phyloP scores from a whole-genome alignment of 2,888 invertebrate genomes.

The Exocentrus adspersus region DNA sequence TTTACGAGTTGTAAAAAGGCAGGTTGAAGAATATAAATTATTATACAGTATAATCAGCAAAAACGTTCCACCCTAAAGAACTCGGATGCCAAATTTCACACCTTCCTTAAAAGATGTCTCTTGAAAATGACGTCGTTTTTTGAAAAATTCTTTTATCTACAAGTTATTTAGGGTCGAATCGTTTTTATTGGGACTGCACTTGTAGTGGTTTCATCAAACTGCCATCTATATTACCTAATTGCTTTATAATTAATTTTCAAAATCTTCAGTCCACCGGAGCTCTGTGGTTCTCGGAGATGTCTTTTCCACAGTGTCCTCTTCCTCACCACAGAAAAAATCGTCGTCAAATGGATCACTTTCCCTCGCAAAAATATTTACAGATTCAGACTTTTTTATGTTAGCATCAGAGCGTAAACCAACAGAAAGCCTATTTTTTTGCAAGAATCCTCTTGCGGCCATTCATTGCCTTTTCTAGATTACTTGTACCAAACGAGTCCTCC shows the following conservation, averaged over 20 bases:
- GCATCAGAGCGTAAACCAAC: constrained; percentile 63
- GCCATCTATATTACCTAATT: constrained; percentile 25
- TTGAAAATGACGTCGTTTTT: too few species aligned
- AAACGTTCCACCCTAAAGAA: too few species aligned
- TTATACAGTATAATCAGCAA: too few species aligned
- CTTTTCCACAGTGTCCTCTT: constrained; percentile 44
- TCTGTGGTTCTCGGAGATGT: constrained; percentile 52
- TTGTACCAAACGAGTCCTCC: constrained; percentile 53
- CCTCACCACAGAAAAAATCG: constrained; percentile 77
- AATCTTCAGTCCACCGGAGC: constrained; percentile 65
- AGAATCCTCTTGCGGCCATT: constrained; percentile 54
- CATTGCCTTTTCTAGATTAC: constrained; percentile 47
- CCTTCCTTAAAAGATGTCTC: too few species aligned
- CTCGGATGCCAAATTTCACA: too few species aligned
- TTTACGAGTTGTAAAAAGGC: constrained; percentile 40
- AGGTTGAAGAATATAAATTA: constrained; percentile 41
- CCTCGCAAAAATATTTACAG: constrained; percentile 88
- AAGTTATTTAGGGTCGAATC: too few species aligned
- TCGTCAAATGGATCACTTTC: constrained; percentile 91
- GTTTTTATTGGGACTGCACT: too few species aligned
- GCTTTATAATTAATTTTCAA: constrained; percentile 54
- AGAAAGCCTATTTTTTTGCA: constrained; percentile 53
- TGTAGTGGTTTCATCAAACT: constrained; percentile 12
- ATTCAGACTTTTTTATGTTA: constrained; percentile 87
- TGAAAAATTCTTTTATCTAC: too few species aligned